Evolutionary conservation across 2,888 invertebrate species (phyloP).

Genomic region (Xanthorhoe spadicearia): DNA sequence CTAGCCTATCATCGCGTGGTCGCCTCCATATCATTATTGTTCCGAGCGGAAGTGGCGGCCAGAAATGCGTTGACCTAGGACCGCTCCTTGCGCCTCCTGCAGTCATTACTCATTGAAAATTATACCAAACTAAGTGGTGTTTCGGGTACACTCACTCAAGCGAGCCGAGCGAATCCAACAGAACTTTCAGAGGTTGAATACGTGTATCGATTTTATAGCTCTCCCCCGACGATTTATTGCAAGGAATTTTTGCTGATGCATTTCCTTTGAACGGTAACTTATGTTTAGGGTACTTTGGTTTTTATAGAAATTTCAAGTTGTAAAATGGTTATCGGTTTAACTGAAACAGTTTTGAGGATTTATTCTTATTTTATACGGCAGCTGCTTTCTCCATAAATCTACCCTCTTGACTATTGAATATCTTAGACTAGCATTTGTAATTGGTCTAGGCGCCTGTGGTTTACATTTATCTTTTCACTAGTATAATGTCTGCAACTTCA

Average conservation of each 20-base stretch:
- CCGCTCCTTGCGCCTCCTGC: constrained; percentile 60
- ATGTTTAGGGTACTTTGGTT: constrained; percentile 39
- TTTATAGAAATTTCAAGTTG: constrained; percentile 31
- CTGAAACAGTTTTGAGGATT: constrained; percentile 28
- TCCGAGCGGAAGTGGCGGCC: constrained; percentile 61
- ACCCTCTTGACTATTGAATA: background rate
- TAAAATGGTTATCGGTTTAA: constrained; percentile 27
- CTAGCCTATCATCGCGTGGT: constrained; percentile 24
- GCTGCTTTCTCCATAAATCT: background rate
- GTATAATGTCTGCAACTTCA: too few species aligned
- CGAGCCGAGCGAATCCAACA: constrained; percentile 46
- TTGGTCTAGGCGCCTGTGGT: background rate
- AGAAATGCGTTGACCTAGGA: constrained; percentile 79
- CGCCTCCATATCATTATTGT: constrained; percentile 51
- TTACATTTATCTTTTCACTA: too few species aligned
- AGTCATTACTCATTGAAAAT: constrained; percentile 81
- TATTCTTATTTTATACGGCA: constrained; percentile 31
- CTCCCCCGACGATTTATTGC: constrained; percentile 58
- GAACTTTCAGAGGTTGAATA: constrained; percentile 48
- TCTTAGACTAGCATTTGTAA: background rate
- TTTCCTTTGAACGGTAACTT: constrained; percentile 49
- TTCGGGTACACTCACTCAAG: constrained; percentile 75
- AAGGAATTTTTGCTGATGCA: constrained; percentile 57
- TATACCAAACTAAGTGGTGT: constrained; percentile 81
- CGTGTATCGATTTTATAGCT: constrained; percentile 57